Percentiles rank a stretch among this genome's conserved stretches.
Conservation (phyloP, 1,140 invertebrate species). For the Zaprionus ornatus region DNA sequence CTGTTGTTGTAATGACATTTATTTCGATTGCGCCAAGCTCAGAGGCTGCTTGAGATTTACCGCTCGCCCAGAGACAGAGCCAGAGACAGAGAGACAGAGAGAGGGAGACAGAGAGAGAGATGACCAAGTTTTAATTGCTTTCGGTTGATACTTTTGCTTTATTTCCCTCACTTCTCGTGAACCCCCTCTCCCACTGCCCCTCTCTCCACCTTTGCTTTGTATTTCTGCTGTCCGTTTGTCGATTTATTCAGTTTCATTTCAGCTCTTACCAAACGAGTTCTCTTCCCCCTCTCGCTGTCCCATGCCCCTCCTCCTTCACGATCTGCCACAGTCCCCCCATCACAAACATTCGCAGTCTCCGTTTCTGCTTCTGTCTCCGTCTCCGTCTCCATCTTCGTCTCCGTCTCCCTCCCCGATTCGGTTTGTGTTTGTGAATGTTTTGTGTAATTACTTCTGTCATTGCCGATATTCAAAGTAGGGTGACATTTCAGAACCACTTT, state of each 20-base stretch:
- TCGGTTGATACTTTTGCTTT: constrained; percentile 37
- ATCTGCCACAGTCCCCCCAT: not conserved
- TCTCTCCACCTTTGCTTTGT: constrained; percentile 7
- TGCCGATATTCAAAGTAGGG: constrained; percentile 28
- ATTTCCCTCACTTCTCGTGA: not conserved
- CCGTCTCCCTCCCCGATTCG: not conserved
- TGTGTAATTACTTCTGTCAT: constrained; percentile 36
- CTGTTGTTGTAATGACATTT: constrained; percentile 66
- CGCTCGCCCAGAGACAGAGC: not conserved
- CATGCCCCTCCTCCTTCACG: not conserved
- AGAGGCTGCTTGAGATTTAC: constrained; percentile 15
- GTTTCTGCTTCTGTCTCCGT: not conserved
- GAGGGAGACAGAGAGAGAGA: constrained; percentile 15
- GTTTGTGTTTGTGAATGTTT: constrained; percentile 6
- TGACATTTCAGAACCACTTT: constrained; percentile 25
- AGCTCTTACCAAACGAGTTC: constrained; percentile 60
- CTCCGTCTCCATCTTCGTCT: not conserved
- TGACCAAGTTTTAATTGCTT: constrained; percentile 69
- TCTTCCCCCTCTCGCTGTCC: not conserved
- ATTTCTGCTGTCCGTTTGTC: constrained; percentile 25
- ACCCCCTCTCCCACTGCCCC: not conserved
- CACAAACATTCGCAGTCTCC: constrained; percentile 6
- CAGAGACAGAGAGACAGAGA: constrained; percentile 32
- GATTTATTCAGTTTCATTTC: constrained; percentile 24
- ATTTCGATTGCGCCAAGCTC: constrained; percentile 63